Evolutionary conservation across 2,888 invertebrate species (phyloP), one percentile per base, ranked within the genome.

Genomic region (Homarus gammarus): DNA sequence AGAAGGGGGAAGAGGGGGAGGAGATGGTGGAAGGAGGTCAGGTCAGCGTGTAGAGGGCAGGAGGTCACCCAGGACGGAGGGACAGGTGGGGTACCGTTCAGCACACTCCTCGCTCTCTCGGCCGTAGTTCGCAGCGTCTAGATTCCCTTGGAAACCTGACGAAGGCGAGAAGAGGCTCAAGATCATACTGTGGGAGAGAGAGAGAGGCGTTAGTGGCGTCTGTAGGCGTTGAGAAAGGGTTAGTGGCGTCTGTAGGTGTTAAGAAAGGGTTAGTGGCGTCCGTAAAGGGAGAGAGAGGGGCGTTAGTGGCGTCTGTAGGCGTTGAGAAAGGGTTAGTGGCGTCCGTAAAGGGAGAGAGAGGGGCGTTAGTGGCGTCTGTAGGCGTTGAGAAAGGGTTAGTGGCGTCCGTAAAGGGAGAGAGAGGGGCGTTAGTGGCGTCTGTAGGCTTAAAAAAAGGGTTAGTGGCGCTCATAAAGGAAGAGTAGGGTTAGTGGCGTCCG

Each of bases 111-210:
- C 49, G 10, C 31, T 68, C 64, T 88, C 83, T 22, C 77, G 49
- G 0, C 88, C 88, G 36, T 44, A 88, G 22, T 38, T 33, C 12
- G 88, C 88, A 8, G 88, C 88, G 40, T 88, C 83, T 68, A 88
- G 27, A 38, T 88, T 83, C 15, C 36, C 61, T 12, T 83, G 68
- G 68, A 88, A 88, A 10, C 49, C 64, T 1, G 88, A 88, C 0
- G 38, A 6, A 5, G 88, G 68, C 15, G 88, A 88, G 22, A 77
- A 27, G 44, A 88, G 2, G 36, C 49, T 83, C 49, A 88, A 68
- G 15, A 88, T 10, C 36, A 88, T 15, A 31, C 88, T 88, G 83
- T 31, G 51, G 68, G 38, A 36, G 36, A 33, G 33, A 18, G 31
- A 10, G 6, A 15, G 36, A 1, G 27, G 27, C 27, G 72, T 5